Conservation (phyloP, 1,140 invertebrate genomes). For the Drosophila dunni region DNA sequence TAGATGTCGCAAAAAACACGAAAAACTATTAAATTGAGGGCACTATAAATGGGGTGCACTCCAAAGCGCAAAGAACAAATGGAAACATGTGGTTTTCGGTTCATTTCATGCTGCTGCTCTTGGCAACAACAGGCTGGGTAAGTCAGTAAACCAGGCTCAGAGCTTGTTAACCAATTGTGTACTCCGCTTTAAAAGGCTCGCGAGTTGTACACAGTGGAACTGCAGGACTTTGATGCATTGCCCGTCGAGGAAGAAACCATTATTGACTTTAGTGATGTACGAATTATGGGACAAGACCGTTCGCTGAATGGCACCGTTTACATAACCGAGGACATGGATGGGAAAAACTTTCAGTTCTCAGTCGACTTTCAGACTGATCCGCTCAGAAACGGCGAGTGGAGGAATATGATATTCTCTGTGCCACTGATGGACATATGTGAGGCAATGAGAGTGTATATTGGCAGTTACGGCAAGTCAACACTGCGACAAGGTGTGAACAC, state of each 20-base stretch:
- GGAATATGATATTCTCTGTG: slow-evolving; percentile 23
- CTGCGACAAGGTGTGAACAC: slow-evolving; percentile 29
- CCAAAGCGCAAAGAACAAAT: slow-evolving; percentile 4
- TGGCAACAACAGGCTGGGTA: slow-evolving; percentile 11
- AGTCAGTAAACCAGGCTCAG: neutral
- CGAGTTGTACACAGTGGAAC: neutral
- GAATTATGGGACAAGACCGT: slow-evolving; percentile 26
- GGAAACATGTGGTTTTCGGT: slow-evolving; percentile 9
- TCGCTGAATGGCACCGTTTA: slow-evolving; percentile 31
- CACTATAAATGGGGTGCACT: slow-evolving; percentile 12
- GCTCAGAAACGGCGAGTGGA: slow-evolving; percentile 28
- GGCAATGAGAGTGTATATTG: slow-evolving; percentile 1
- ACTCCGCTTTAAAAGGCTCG: neutral
- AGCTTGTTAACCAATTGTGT: neutral
- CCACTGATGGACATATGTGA: slow-evolving; percentile 28
- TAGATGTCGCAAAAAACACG: slow-evolving; percentile 8
- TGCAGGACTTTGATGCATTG: slow-evolving; percentile 9
- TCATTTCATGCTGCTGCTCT: neutral
- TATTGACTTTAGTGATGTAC: slow-evolving; percentile 29
- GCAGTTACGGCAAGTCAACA: slow-evolving; percentile 9
- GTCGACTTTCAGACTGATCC: slow-evolving; percentile 34
- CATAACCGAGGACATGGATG: slow-evolving; percentile 26
- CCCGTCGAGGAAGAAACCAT: neutral
- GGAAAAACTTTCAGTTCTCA: neutral
- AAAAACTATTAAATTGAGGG: slow-evolving; percentile 16